Evolutionary conservation across 2,113 vertebrate species (phyloP).

Genomic region (Nymphicus hollandicus): DNA sequence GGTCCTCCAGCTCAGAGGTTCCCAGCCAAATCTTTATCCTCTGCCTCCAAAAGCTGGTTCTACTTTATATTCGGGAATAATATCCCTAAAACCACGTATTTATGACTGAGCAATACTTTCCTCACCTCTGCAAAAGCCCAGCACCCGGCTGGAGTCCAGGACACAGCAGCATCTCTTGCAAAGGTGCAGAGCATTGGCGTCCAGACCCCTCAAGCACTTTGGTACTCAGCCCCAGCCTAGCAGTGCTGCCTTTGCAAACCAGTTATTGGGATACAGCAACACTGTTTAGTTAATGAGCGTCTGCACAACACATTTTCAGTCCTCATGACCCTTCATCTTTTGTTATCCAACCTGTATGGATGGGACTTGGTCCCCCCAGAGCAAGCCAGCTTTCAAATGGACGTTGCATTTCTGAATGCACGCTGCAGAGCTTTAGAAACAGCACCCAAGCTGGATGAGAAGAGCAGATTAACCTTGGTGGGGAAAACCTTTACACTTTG

Average conservation of each 20-base stretch:
- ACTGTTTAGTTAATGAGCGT: background rate
- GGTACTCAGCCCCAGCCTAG: background rate
- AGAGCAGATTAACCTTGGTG: background rate
- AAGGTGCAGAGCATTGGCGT: background rate
- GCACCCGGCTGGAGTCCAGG: background rate
- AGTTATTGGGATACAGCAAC: fast-evolving
- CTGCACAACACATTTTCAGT: background rate
- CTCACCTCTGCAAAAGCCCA: background rate
- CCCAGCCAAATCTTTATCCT: slow-evolving; percentile 35
- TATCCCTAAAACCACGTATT: background rate
- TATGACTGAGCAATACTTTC: slow-evolving; percentile 18
- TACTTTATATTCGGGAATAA: slow-evolving; percentile 12
- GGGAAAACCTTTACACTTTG: background rate
- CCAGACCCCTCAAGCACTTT: background rate
- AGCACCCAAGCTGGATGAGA: background rate
- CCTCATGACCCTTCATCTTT: background rate
- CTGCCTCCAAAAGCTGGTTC: slow-evolving; percentile 33
- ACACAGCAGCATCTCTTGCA: background rate
- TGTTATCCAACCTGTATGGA: background rate
- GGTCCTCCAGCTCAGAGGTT: slow-evolving; percentile 29
- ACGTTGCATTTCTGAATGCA: background rate
- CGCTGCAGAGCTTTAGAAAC: background rate
- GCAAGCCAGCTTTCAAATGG: background rate
- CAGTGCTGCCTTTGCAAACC: background rate
- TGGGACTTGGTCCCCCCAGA: background rate